Base-by-base conservation (phyloP, 2,888 invertebrate genomes). In the Lampropteryx suffumata region DNA sequence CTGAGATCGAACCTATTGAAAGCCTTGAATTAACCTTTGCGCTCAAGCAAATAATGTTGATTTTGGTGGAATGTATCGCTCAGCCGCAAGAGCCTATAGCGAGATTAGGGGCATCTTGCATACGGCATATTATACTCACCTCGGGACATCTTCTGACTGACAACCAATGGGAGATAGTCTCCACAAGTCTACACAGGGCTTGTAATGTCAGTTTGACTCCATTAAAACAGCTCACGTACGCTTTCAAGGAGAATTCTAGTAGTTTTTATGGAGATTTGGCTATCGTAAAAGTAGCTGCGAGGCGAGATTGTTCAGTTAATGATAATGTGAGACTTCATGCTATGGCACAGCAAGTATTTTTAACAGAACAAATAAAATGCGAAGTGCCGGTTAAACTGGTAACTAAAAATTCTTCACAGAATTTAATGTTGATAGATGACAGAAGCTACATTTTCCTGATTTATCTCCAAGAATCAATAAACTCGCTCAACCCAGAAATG, bases 261-360 rank as follows among this genome's bases (percentile, higher is more conserved):
- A 98, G 97, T 73, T 98, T 98, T 82, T 98, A 98, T 77, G 98
- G 98, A 0, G 98, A 98, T 79, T 89, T 95, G 61, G 96, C 96
- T 7, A 97, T 97, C 51, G 97, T 98, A 0, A 98, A 98, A 91
- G 98, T 98, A 5, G 98, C 98, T 1, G 97, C 98, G 0, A 91
- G 98, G 36, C 93, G 95, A 51, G 98, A 98, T 76, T 96, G 96
- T 70, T 95, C 96, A 1, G 91, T 95, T 8, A 94, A 95, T 57
- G 97, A 98, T 73, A 94, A 96, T 69, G 94, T 96, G 28, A 91
- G 98, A 61, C 91, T 98, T 32, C 94, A 96, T 67, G 96, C 97
- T 26, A 92, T 98, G 69, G 96, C 97, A 0, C 96, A 97, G 67
- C 98, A 98, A 93, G 97, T 97, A 36, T 93, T 94, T 66, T 79